Evolutionary conservation across 2,888 invertebrate species (phyloP).

Genomic region (Eupithecia subfuscata): DNA sequence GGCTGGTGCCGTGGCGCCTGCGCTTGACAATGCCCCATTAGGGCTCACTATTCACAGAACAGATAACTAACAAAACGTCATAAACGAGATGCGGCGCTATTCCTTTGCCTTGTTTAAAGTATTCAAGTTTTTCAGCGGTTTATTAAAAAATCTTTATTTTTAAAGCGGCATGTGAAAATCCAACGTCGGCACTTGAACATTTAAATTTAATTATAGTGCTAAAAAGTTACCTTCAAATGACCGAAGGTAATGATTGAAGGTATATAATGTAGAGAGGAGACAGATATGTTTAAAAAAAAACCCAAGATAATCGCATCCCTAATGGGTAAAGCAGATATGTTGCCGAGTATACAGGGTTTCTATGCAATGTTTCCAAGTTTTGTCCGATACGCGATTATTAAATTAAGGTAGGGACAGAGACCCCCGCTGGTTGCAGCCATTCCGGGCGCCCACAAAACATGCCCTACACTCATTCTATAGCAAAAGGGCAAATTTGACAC

Average conservation of each 20-base stretch:
- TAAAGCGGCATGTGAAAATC: not conserved
- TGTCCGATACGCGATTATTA: slow-evolving; percentile 68
- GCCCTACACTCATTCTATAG: slow-evolving; percentile 54
- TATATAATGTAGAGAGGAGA: not conserved
- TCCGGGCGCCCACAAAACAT: slow-evolving; percentile 63
- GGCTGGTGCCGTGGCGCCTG: slow-evolving; percentile 52
- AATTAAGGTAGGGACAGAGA: slow-evolving; percentile 65
- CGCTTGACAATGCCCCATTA: slow-evolving; percentile 63
- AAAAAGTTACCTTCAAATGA: not conserved
- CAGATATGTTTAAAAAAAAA: not conserved
- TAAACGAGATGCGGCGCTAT: slow-evolving; percentile 31
- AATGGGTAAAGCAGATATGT: slow-evolving; percentile 32
- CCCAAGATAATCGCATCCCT: slow-evolving; percentile 32
- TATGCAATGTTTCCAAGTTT: slow-evolving; percentile 37
- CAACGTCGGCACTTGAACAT: not conserved
- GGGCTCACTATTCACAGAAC: slow-evolving; percentile 52
- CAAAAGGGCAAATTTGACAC: slow-evolving; percentile 19
- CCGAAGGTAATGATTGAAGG: not conserved
- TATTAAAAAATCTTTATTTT: not conserved
- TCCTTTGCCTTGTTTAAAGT: not conserved
- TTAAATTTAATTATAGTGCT: not conserved
- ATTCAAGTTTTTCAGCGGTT: slow-evolving; percentile 4
- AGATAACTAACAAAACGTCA: slow-evolving; percentile 40
- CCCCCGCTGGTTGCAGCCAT: slow-evolving; percentile 61
- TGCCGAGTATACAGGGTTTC: slow-evolving; percentile 30